Conservation (phyloP, 2,888 invertebrate species). For the Shargacucullia verbasci region DNA sequence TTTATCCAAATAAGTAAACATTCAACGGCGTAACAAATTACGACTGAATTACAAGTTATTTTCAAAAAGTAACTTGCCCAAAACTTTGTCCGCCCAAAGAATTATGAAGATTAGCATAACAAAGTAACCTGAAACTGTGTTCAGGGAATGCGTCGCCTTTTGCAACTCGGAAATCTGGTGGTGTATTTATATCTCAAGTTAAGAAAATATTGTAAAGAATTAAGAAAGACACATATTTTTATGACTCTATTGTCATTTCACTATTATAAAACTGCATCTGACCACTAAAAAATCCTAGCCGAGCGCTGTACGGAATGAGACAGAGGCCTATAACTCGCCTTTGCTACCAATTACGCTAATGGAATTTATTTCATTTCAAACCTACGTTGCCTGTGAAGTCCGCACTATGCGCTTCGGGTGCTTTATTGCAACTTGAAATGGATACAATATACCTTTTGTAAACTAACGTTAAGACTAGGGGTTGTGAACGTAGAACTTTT, state of each 20-base stretch:
- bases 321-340: constrained; percentile 69
- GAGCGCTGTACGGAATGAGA: constrained; percentile 19
- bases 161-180: constrained; percentile 73
- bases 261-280: constrained; percentile 35
- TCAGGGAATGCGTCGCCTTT: constrained; percentile 81
- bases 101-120: constrained; percentile 89
- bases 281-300: constrained; percentile 31
- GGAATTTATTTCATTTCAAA: constrained; percentile 83
- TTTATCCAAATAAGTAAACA: constrained; percentile 65
- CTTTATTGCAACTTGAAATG: constrained; percentile 57
- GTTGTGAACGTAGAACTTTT: constrained; percentile 21
- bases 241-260: constrained; percentile 27
- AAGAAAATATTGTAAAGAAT: constrained; percentile 36
- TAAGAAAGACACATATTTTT: constrained; percentile 39
- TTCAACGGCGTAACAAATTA: constrained; percentile 82
- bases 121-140: constrained; percentile 85
- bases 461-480: constrained; percentile 27
- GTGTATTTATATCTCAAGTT: constrained; percentile 56
- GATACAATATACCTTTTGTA: constrained; percentile 53
- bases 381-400: constrained; percentile 48
- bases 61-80: constrained; percentile 81
- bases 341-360: constrained; percentile 83
- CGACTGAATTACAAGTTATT: constrained; percentile 85
- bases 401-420: constrained; percentile 54
- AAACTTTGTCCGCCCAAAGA: constrained; percentile 85